Evolutionary conservation across 2,888 invertebrate genomes (phyloP), one percentile per base, ranked within the genome.

Genomic region (Marasmarcha lunaedactyla): DNA sequence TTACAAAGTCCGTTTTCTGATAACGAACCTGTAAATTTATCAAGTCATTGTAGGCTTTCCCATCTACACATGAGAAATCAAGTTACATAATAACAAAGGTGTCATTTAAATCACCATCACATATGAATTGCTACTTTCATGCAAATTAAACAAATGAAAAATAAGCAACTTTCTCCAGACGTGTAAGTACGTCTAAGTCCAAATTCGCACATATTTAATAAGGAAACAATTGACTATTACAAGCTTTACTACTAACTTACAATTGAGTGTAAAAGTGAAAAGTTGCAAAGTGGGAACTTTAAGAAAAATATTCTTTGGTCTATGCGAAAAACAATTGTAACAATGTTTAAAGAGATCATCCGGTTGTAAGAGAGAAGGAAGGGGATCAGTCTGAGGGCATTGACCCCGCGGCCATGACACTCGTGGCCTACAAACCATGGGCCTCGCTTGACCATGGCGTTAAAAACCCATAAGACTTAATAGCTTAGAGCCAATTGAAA

Each of bases 401-500:
- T 43, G 74, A 76, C 63, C 81, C 52, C 53, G 43, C 63, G 73
- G 57, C 76, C 72, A 57, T 79, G 71, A 66, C 65, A 68, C 77
- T 78, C 73, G 73, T 83, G 70, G 73, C 79, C 81, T 72, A 81
- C 71, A 66, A 47, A 50, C 15, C 47, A 44, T 50, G 49, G 47
- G 54, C 42, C 51, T 49, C 45, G 40, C 38, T 13, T 35, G 27
- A 27, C 3, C 20, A 36, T n/a, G 12, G 10, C 35, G 33, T 15
- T 14, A 39, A 15, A 15, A 42, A 26, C n/a, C n/a, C 14, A 14
- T 14, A 14, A 13, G 11, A 35, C 4, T 14, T 35, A 14, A 12
- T 11, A 37, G 11, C 25, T 15, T n/a, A n/a, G n/a, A n/a, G n/a
- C n/a, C n/a, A n/a, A n/a, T n/a, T n/a, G n/a, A n/a, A n/a, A n/a